Evolutionary conservation across 1,140 invertebrate species (phyloP), one percentile per base, ranked within the genome.

Genomic region (Latrodectus geometricus): DNA sequence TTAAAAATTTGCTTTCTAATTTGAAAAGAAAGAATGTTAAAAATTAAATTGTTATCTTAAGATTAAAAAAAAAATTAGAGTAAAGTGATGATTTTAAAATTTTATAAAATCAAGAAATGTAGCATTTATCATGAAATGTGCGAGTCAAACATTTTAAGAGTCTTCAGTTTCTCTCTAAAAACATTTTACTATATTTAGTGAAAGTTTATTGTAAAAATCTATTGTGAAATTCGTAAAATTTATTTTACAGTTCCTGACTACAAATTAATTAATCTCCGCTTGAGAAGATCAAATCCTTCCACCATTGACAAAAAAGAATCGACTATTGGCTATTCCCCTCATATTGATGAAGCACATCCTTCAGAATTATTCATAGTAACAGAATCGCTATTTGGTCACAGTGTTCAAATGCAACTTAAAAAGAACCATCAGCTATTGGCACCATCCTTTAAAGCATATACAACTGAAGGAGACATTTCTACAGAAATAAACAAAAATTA

Each of bases 221-320:
- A 35, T 35, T 35, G 35, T 1, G 5, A 35, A 3, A 35, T 35
- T 35, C n/a, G n/a, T 35, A 35, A 35, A 35, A 35, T 35, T 76
- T 76, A 23, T 48, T 79, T 12, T 61, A 15, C 76, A 87, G 85
- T 87, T 52, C 85, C 85, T 9, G 77, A 87, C 0, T 87, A 87
- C 23, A 80, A 73, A 20, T 20, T 87, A 9, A 68, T 80, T 15
- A 87, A 80, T 35, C 73, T 87, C 54, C 23, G 72, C 12, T 50
- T 79, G 35, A 68, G 52, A 35, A 74, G 61, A 52, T 52, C 76
- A 9, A 9, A 9, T n/a, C n/a, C 61, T 49, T 11, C 23, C 9
- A 49, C 48, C 7, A 48, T 35, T 4, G 15, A 21, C 1, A 35
- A 4, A 66, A 21, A 49, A 65, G 2, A 68, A 20, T 17, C 11